Conservation (phyloP, 1,140 invertebrate species). For the Adoxophyes honmai region DNA sequence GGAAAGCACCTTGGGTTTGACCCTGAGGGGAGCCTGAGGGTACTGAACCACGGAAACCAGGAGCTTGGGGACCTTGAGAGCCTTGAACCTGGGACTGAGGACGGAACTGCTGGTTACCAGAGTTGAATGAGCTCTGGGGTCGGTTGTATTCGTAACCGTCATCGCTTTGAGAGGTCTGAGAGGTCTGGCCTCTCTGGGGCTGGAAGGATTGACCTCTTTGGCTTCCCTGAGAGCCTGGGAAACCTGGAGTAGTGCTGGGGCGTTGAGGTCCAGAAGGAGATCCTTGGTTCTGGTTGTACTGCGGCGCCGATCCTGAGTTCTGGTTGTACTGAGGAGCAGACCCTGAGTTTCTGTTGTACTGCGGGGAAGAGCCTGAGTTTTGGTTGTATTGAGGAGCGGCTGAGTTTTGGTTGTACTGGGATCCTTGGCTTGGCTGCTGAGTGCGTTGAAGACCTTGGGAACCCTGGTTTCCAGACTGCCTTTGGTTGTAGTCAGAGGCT, state of each 20-base stretch:
- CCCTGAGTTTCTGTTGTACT: not conserved
- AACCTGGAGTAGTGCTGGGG: slow-evolving; percentile 1
- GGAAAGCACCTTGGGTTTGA: not conserved
- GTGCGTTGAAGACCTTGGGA: not conserved
- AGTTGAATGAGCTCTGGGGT: slow-evolving; percentile 17
- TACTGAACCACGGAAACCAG: slow-evolving; percentile 6
- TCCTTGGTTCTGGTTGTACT: slow-evolving; percentile 12
- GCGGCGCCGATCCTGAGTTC: not conserved
- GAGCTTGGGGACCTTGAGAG: not conserved
- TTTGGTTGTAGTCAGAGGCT: not conserved
- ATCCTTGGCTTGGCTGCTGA: too few species aligned
- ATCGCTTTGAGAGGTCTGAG: not conserved
- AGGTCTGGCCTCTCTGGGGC: not conserved
- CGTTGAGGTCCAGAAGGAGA: not conserved
- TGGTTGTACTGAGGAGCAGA: slow-evolving; percentile 17
- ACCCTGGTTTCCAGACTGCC: slow-evolving; percentile 4
- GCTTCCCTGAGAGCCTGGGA: not conserved
- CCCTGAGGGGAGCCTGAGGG: slow-evolving; percentile 12
- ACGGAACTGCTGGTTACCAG: slow-evolving; percentile 18
- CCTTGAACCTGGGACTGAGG: slow-evolving; percentile 12
- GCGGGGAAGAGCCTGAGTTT: not conserved
- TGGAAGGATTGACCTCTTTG: not conserved
- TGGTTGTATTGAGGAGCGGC: not conserved
- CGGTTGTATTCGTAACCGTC: slow-evolving; percentile 40
- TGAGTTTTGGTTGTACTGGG: not conserved